phyloP scores from a whole-genome alignment of 2,888 invertebrate species.

The Cephus nigrinus region DNA sequence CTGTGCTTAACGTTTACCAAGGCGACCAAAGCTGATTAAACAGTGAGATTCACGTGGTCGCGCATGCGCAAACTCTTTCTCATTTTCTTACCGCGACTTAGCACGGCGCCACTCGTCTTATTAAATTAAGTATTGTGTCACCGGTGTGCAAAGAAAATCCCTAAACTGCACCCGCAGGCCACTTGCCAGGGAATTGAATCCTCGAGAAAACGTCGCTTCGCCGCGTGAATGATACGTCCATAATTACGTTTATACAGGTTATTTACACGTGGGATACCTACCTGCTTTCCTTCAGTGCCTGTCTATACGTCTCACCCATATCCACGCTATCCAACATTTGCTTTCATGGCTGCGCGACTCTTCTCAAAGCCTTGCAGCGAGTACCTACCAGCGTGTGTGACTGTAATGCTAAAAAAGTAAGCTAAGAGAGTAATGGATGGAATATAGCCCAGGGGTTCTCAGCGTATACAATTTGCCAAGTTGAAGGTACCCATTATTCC shows the following conservation, averaged over 20 bases:
- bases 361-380: background rate
- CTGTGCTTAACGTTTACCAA: background rate
- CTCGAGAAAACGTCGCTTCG: background rate
- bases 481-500: background rate
- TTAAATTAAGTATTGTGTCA: background rate
- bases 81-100: background rate
- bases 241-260: background rate
- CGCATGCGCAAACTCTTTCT: background rate
- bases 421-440: background rate
- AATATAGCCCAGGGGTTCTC: background rate
- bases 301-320: background rate
- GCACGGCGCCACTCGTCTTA: background rate
- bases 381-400: background rate
- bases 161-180: background rate
- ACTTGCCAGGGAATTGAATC: background rate
- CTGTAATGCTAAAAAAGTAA: background rate
- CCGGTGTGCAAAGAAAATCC: background rate
- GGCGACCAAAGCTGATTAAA: background rate
- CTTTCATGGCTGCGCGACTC: background rate
- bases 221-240: background rate
- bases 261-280: background rate
- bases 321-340: background rate
- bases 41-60: background rate
- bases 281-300: background rate
- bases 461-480: background rate